phyloP scores from a whole-genome alignment of 92 coral and sea anemone genomes.

The Palythoa caribaeorum region DNA sequence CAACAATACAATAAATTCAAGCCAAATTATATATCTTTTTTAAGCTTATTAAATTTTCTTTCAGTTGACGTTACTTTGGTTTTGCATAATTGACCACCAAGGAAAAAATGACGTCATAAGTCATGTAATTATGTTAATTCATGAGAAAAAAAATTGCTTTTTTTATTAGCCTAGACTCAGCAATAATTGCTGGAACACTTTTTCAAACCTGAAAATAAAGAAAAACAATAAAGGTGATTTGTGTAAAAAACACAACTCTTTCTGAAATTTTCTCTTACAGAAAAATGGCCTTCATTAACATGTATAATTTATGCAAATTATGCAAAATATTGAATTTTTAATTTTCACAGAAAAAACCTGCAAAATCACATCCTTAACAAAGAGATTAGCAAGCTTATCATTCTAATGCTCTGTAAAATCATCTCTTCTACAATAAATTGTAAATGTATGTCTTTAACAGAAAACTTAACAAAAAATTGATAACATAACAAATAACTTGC shows the following conservation, averaged over 20 bases:
- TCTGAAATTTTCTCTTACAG: background rate
- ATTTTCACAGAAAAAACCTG: slow-evolving; percentile 9
- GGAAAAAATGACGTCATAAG: background rate
- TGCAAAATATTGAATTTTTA: background rate
- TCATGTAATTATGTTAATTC: background rate
- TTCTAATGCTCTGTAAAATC: slow-evolving; percentile 3
- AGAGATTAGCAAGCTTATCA: background rate
- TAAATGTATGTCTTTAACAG: background rate
- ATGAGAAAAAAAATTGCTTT: background rate
- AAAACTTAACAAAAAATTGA: background rate
- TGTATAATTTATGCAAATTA: slow-evolving; percentile 10
- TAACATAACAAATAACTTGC: background rate
- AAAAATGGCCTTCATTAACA: background rate
- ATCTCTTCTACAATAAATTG: background rate
- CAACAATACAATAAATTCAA: background rate
- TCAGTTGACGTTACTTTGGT: background rate
- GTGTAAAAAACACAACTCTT: background rate
- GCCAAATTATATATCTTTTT: background rate
- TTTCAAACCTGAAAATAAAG: background rate
- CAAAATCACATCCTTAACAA: background rate
- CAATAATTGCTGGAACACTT: background rate
- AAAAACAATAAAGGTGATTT: background rate
- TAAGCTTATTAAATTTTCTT: background rate
- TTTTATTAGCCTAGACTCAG: background rate
- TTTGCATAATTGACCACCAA: background rate